A percentile compares a stretch with the other conserved stretches of the same genome.
Evolutionary conservation across 2,888 invertebrate genomes (phyloP).

Genomic region (Molanna angustata): DNA sequence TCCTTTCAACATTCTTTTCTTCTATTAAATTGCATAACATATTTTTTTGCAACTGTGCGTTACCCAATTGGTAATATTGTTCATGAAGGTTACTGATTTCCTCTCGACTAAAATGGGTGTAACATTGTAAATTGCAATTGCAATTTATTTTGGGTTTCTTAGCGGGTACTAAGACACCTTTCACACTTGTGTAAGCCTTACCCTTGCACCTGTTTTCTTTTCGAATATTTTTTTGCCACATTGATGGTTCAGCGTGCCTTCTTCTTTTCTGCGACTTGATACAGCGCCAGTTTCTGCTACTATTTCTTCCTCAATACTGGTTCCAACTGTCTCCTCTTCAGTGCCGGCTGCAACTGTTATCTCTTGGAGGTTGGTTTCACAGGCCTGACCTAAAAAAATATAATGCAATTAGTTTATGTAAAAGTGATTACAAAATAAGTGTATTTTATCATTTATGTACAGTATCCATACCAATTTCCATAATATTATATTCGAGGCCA

Average conservation of each 20-base stretch:
- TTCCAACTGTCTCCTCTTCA: background rate
- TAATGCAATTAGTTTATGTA: background rate
- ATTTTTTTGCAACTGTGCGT: too few species aligned
- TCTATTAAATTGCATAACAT: too few species aligned
- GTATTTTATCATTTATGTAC: background rate
- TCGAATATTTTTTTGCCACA: background rate
- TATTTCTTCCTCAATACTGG: background rate
- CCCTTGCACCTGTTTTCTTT: background rate
- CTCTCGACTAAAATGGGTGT: background rate
- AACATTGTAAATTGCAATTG: background rate
- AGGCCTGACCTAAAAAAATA: background rate
- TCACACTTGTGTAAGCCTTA: background rate
- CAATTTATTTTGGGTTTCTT: background rate
- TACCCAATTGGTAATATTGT: background rate
- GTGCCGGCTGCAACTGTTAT: background rate
- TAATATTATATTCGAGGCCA: background rate
- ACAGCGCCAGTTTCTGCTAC: too few species aligned
- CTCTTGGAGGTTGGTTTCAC: background rate
- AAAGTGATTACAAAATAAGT: background rate
- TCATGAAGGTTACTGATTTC: background rate
- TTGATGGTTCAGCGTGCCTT: background rate
- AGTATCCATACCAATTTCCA: background rate
- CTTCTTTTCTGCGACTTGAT: background rate
- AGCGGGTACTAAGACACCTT: background rate
- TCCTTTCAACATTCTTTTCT: too few species aligned